These are phyloP conservation scores for Eurois occulta DNA, from an alignment of 2,888 invertebrate genomes.

Conservation along the genomic window DNA sequence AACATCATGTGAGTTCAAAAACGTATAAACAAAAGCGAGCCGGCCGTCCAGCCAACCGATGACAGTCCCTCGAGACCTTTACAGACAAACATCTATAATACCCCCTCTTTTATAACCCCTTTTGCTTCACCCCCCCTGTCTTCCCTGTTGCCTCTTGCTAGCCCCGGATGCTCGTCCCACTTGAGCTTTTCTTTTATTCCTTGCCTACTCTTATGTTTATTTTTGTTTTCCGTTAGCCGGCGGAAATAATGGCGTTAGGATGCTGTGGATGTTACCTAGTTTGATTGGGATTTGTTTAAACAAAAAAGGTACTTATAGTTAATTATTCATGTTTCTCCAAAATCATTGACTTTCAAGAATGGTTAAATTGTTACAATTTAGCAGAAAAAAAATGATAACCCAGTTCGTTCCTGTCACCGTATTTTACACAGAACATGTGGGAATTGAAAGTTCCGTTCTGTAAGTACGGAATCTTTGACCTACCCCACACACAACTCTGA, in stretches of 20 bases:
- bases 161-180: conserved; percentile 87
- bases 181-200: conserved; percentile 89
- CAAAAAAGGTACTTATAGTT: background rate
- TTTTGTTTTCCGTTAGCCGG: conserved; percentile 89
- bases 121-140: conserved; percentile 61
- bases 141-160: conserved; percentile 72
- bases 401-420: background rate
- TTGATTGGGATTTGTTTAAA: conserved; percentile 1
- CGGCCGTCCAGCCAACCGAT: conserved; percentile 72
- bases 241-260: conserved; percentile 86
- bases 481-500: background rate
- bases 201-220: conserved; percentile 88
- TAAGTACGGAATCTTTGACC: background rate
- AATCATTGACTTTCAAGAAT: background rate
- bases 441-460: background rate
- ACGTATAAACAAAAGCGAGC: conserved; percentile 84
- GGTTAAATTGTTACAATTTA: background rate
- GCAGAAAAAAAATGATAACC: background rate
- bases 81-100: conserved; percentile 69
- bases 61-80: conserved; percentile 73
- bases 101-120: conserved; percentile 65
- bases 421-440: background rate
- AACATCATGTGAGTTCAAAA: conserved; percentile 79
- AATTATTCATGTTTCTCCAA: background rate
- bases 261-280: conserved; percentile 72